Base-by-base conservation (phyloP, 2,113 vertebrate genomes). In the Austrofundulus limnaeus region DNA sequence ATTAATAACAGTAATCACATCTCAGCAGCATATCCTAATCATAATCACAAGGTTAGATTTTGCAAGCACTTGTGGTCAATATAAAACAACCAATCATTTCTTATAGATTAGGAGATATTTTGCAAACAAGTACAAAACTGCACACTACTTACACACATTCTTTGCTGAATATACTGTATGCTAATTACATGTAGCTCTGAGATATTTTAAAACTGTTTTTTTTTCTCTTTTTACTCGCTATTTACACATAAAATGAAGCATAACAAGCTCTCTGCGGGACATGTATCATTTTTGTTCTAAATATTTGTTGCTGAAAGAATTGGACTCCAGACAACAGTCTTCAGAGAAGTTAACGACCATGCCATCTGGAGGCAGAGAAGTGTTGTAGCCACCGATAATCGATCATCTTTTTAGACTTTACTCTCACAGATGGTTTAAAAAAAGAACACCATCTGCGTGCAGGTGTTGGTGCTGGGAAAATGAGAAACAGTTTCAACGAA, bases 321-420 rank as follows among this genome's bases (percentile, higher is more conserved):
- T 85, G 82, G 61, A 76, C 70, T 66, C 61, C 69, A 77, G 81
- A 83, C 77, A 74, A 78, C 77, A 77, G 72, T 80, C 83, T 86
- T 84, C 82, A 78, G 71, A 85, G 67, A 80, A 82, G 77, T 77
- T 82, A 86, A 88, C 71, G 74, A 76, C 78, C 76, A 19, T 87
- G 82, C 91, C 88, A 89, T 89, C 90, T 90, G 89, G 78, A 86
- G 77, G 80, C 45, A 78, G 70, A 71, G 65, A 77, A 80, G 71
- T 78, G 78, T 57, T 64, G 77, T 85, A 85, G 80, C 66, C 68
- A 63, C 85, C 80, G 81, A 85, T 79, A 89, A 46, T 91, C 78
- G 70, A 90, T 91, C 86, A 88, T 90, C 76, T 81, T 88, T 88
- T 88, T 85, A 83, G 59, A 53, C 79, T 80, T 83, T 80, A 55